A percentile compares a stretch with the other conserved stretches of the same genome.
phyloP scores from a whole-genome alignment of 2,113 vertebrate genomes.

The Poeciliopsis turrubarensis region DNA sequence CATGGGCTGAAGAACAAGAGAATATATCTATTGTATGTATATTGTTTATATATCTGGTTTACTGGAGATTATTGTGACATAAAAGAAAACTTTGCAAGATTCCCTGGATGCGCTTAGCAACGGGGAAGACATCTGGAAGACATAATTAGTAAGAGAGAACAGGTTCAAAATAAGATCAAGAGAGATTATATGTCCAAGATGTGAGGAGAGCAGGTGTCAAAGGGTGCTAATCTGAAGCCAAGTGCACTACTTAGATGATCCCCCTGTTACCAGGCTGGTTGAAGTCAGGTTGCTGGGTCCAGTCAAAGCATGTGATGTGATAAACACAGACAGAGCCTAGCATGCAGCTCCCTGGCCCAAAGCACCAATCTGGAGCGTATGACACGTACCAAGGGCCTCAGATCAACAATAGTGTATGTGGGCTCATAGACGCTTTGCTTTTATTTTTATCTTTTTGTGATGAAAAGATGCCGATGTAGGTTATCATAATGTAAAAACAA shows the following conservation, averaged over 20 bases:
- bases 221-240: constrained; percentile 49
- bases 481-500: too few species aligned
- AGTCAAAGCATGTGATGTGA: constrained; percentile 29
- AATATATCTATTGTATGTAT: background rate
- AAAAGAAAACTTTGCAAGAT: background rate
- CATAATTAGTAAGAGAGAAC: background rate
- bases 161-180: constrained; percentile 20
- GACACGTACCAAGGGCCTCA: background rate
- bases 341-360: constrained; percentile 1
- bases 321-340: constrained; percentile 4
- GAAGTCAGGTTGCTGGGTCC: constrained; percentile 24
- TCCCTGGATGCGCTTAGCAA: background rate
- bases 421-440: background rate
- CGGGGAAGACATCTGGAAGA: background rate
- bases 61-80: background rate
- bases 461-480: too few species aligned
- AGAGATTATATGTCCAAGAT: constrained; percentile 19
- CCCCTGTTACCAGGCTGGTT: constrained; percentile 19
- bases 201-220: constrained; percentile 8
- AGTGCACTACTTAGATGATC: constrained; percentile 44
- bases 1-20: constrained; percentile 13
- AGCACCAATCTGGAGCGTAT: background rate
- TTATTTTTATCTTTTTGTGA: too few species aligned
- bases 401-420: background rate
- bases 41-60: constrained; percentile 1